Evolutionary conservation across 1,140 invertebrate species (phyloP).

Genomic region (Eupristina koningsbergeri): DNA sequence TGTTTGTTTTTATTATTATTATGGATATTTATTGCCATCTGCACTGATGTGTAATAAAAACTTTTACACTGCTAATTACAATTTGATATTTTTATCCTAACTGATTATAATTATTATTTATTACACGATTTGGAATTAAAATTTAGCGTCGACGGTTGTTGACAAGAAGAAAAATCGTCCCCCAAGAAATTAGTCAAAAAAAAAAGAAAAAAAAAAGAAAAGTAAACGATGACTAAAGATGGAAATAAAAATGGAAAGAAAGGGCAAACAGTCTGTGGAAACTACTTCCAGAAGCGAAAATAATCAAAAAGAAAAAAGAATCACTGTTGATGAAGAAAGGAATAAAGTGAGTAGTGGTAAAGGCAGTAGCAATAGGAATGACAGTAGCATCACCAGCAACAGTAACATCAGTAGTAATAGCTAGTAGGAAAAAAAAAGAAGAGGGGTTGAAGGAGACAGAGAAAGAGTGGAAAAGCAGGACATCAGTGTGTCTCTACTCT

Average conservation of each 20-base stretch:
- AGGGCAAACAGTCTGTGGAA: slow-evolving; percentile 35
- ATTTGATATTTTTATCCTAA: slow-evolving; percentile 52
- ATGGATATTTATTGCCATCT: no score
- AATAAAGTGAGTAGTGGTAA: slow-evolving; percentile 27
- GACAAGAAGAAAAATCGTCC: slow-evolving; percentile 45
- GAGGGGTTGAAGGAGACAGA: slow-evolving; percentile 39
- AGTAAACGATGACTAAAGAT: background rate
- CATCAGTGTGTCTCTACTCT: slow-evolving; percentile 58
- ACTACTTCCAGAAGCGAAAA: slow-evolving; percentile 19
- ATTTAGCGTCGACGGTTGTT: slow-evolving; percentile 55
- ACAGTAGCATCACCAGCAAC: background rate
- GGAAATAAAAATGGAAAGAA: slow-evolving; percentile 10
- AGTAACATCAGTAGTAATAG: slow-evolving; percentile 19
- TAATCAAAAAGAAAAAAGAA: slow-evolving; percentile 44
- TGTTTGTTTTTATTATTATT: no score
- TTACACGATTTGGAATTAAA: slow-evolving; percentile 68
- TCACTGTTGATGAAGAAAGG: slow-evolving; percentile 28
- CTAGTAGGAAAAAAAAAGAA: slow-evolving; percentile 37
- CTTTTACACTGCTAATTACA: slow-evolving; percentile 53
- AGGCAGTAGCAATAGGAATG: no score
- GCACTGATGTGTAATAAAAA: background rate
- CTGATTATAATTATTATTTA: slow-evolving; percentile 63
- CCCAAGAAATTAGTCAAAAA: slow-evolving; percentile 25
- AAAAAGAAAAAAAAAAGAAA: slow-evolving; percentile 45
- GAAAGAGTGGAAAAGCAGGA: slow-evolving; percentile 56